These are phyloP conservation scores for Tenthredo scrophulariae DNA, from an alignment of 2,888 invertebrate genomes.

Conservation along the genomic window DNA sequence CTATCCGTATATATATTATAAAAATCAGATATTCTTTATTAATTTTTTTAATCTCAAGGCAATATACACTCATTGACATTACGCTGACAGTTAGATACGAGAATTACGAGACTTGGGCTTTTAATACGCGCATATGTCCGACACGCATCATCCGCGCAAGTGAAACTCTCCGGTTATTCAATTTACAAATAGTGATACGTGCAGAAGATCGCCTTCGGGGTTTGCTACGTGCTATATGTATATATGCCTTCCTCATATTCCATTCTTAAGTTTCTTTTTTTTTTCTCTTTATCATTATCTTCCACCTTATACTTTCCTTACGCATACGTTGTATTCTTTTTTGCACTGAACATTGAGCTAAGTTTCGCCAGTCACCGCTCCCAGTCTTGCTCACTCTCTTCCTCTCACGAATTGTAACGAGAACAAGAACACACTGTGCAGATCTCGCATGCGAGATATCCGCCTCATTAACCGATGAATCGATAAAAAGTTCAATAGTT, in stretches of 20 bases:
- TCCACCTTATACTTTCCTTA: background rate
- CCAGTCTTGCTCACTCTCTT: conserved; percentile 12
- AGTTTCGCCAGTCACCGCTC: conserved; percentile 49
- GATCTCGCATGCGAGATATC: conserved; percentile 50
- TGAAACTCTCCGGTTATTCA: conserved; percentile 39
- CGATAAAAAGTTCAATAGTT: conserved; percentile 52
- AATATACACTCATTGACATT: conserved; percentile 21
- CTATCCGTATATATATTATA: background rate
- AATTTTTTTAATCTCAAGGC: background rate
- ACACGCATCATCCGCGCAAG: conserved; percentile 36
- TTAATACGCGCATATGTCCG: conserved; percentile 33
- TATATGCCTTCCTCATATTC: conserved; percentile 31
- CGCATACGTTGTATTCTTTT: conserved; percentile 1
- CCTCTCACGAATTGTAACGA: conserved; percentile 30
- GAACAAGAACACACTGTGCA: conserved; percentile 40
- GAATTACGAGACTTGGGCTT: conserved; percentile 44
- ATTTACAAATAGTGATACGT: conserved; percentile 40
- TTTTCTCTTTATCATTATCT: background rate
- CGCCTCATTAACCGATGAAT: conserved; percentile 53
- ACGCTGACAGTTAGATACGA: conserved; percentile 41
- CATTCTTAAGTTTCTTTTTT: background rate
- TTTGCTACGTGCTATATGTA: background rate
- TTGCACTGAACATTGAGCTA: conserved; percentile 26
- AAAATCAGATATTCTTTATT: background rate
- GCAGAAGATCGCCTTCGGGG: conserved; percentile 13